Base-by-base conservation (phyloP, 2,888 invertebrate species). In the Neuroscelio doddi region DNA sequence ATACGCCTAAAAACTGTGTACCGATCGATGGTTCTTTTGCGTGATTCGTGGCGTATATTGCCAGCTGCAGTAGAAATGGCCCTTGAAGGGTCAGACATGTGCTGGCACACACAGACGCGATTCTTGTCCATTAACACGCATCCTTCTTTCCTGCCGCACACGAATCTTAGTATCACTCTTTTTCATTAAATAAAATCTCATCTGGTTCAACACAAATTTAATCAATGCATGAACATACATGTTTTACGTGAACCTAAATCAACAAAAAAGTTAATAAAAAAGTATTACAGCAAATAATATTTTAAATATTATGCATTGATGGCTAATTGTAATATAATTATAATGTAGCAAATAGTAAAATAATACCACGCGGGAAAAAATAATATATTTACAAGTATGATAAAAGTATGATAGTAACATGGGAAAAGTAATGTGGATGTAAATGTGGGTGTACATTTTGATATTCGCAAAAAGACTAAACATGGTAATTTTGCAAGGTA, bases 21-120 rank as follows among this genome's bases (percentile, higher is more conserved):
- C 34, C 59, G 58, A 70, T 70, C 65, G 64, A 70, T 70, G 58
- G 38, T 44, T 38, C 26, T 64, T 56, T 70, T 56, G 62, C 65
- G 61, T 64, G 65, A 70, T 56, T n/a, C 51, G 39, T 16, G 21
- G 44, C 15, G 32, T 14, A 34, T 14, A 10, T 15, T 15, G 27
- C 15, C 15, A 21, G 8, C 46, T 61, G 56, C 59, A 67, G 69
- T 67, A 59, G 67, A 69, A 69, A 69, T 55, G 64, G 64, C 67
- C 69, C 69, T 69, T 66, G 64, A 66, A 67, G 67, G 67, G 67
- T 64, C 69, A 62, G 66, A 45, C 64, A 44, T 56, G 58, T 53
- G 64, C 36, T 52, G 45, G 55, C 62, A 53, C 64, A 57, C 68
- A 61, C 64, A 24, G 61, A 56, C 30, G 38, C 53, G 56, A 47